These are phyloP conservation scores for Cephus runcator DNA, from an alignment of 2,888 invertebrate species.

Conservation along the genomic window DNA sequence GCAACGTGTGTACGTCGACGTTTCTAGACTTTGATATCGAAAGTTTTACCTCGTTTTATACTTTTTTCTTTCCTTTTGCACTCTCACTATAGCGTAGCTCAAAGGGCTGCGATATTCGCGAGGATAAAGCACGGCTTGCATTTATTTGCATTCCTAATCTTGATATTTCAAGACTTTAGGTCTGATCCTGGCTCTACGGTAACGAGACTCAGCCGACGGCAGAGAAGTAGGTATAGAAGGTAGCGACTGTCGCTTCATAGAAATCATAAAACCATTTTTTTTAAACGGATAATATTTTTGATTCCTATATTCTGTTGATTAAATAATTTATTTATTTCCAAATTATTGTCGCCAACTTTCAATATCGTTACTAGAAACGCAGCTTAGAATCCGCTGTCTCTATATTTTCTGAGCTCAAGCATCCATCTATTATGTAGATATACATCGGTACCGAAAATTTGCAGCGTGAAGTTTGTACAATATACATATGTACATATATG, in stretches of 20 bases:
- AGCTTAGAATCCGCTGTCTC: neutral
- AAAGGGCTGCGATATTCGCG: conserved; percentile 30
- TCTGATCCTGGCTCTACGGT: neutral
- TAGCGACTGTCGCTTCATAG: neutral
- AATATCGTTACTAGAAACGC: neutral
- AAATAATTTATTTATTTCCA: neutral
- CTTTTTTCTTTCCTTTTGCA: conserved; percentile 14
- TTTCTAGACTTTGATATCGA: conserved; percentile 40
- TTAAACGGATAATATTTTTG: neutral
- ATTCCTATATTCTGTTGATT: neutral
- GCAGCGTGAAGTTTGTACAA: too few relatives aligned
- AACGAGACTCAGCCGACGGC: neutral
- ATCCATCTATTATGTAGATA: neutral
- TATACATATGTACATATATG: too few relatives aligned
- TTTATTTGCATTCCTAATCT: conserved; percentile 55
- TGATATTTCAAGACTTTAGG: conserved; percentile 19
- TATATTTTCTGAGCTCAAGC: neutral
- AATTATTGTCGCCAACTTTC: neutral
- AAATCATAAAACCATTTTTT: neutral
- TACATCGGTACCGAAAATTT: too few relatives aligned
- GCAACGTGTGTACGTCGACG: conserved; percentile 28
- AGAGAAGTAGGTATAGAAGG: neutral
- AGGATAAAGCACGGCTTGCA: conserved; percentile 33
- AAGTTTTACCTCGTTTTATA: conserved; percentile 32
- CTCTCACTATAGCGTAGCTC: conserved; percentile 16